Evolutionary conservation across 2,113 vertebrate genomes (phyloP).

Genomic region (Oreocharis arfaki): DNA sequence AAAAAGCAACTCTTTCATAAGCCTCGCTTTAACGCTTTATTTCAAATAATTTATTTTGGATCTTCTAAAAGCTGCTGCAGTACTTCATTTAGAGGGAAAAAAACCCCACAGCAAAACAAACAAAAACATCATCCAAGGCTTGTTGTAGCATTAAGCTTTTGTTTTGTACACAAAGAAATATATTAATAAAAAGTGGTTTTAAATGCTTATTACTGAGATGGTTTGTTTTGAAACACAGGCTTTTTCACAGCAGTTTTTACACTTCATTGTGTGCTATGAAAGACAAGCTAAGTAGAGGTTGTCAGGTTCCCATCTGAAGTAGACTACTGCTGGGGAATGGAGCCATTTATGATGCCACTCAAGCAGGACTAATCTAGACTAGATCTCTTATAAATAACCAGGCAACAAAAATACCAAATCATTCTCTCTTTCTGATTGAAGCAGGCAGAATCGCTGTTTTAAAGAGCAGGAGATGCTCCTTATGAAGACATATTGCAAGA

Average conservation of each 20-base stretch:
- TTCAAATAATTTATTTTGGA: conserved; percentile 40
- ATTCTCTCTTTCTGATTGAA: conserved; percentile 55
- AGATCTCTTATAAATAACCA: conserved; percentile 79
- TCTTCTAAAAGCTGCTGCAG: conserved; percentile 38
- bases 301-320: conserved; percentile 77
- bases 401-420: conserved; percentile 69
- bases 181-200: conserved; percentile 82
- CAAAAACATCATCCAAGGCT: conserved; percentile 38
- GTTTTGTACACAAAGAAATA: conserved; percentile 79
- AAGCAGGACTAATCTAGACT: conserved; percentile 79
- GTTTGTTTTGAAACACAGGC: conserved; percentile 80
- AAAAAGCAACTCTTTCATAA: conserved; percentile 27
- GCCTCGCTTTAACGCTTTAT: conserved; percentile 6
- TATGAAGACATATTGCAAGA: conserved; percentile 44
- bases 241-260: conserved; percentile 78
- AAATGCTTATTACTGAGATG: conserved; percentile 80
- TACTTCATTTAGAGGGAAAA: not conserved
- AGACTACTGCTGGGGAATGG: conserved; percentile 72
- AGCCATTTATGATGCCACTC: conserved; percentile 81
- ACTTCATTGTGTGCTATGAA: conserved; percentile 79
- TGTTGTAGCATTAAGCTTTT: conserved; percentile 70
- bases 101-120: not conserved
- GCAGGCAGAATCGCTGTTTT: conserved; percentile 45
- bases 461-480: conserved; percentile 56
- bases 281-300: conserved; percentile 80